phyloP scores from a whole-genome alignment of 1,140 invertebrate species.

The Drosophila suzukii region DNA sequence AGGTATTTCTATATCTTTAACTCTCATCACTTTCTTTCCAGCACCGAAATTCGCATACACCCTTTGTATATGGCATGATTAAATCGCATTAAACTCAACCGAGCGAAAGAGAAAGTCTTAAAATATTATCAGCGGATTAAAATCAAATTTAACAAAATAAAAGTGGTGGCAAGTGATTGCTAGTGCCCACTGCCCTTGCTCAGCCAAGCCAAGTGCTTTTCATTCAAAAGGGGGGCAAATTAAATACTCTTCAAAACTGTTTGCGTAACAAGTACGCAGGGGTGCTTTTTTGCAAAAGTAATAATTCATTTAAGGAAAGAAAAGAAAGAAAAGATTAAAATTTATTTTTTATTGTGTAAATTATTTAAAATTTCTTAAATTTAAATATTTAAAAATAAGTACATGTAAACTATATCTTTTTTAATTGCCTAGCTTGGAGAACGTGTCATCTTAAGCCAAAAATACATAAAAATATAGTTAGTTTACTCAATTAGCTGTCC shows the following conservation, averaged over 20 bases:
- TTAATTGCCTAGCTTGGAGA: too few relatives aligned
- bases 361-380: too few relatives aligned
- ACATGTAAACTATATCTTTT: too few relatives aligned
- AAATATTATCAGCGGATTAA: constrained; percentile 71
- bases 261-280: neutral
- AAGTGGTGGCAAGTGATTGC: constrained; percentile 33
- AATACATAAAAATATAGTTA: too few relatives aligned
- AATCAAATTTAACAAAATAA: constrained; percentile 62
- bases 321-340: too few relatives aligned
- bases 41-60: constrained; percentile 11
- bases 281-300: too few relatives aligned
- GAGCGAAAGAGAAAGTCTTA: constrained; percentile 62
- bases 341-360: too few relatives aligned
- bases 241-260: neutral
- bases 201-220: neutral
- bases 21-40: neutral
- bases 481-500: too few relatives aligned
- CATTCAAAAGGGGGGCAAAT: neutral
- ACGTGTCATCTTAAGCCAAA: too few relatives aligned
- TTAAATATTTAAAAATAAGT: too few relatives aligned
- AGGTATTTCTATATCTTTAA: neutral
- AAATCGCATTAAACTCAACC: constrained; percentile 67
- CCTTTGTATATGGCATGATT: constrained; percentile 14
- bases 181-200: constrained; percentile 1
- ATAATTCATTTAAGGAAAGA: too few relatives aligned